Base-by-base conservation (phyloP, 1,140 invertebrate species). In the Camponotus floridanus region DNA sequence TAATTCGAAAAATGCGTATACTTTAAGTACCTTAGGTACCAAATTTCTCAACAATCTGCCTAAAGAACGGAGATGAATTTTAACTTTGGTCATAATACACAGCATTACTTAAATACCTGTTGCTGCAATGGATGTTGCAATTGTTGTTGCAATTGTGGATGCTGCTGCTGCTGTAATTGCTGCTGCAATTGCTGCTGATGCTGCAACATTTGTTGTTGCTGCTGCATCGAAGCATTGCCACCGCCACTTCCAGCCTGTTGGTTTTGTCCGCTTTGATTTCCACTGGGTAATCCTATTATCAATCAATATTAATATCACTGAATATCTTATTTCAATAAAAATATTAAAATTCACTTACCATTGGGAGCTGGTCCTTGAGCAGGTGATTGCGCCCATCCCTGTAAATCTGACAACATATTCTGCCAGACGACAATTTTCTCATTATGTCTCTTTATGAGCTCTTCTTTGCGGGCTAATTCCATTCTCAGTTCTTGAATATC, bases 351-450 rank as follows among this genome's bases (percentile, higher is more conserved):
- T 70, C 71, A 90, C 76, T 92, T 94, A 95, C 94, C 96, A 92
- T 93, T 95, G 86, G 92, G 95, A 51, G 94, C 94, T 74, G 79
- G 93, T 55, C 94, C 93, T 90, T 95, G 95, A 33, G 94, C 94
- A 3, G 92, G 94, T 57, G 94, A 95, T 92, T 96, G 93, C 57
- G 95, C 95, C 95, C 95, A 95, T 57, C 95, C 95, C 91, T 96
- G 96, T 81, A 97, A 91, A 93, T 98, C 98, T 0, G 97, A 97
- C 13, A 99, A 95, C 39, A 99, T 95, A 90, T 96, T 97, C 93
- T 99, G 98, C 98, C 98, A 99, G 62, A 98, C 96, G 15, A 96
- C 96, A 59, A 99, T 97, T 93, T 98, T 98, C 48, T 99, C 98
- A 92, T 98, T 98, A 92, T 99, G 98, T 65, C 97, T 96, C 90